phyloP scores from a whole-genome alignment of 1,140 invertebrate genomes.

The Tetragnatha versicolor region DNA sequence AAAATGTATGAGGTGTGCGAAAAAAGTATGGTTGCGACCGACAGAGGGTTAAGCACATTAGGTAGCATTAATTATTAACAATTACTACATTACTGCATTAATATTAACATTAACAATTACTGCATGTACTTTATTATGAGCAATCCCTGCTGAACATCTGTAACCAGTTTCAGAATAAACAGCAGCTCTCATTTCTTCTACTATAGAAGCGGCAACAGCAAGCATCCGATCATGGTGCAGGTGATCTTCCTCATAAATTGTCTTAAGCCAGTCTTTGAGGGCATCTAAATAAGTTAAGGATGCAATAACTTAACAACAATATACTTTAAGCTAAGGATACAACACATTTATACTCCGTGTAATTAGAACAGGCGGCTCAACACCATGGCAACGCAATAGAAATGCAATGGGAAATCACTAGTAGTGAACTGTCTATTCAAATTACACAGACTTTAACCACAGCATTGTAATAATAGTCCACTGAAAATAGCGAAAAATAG shows the following conservation, averaged over 20 bases:
- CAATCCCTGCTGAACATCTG: slow-evolving; percentile 93
- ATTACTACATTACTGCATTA: slow-evolving; percentile 27
- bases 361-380: neutral
- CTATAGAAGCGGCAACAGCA: slow-evolving; percentile 79
- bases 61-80: neutral
- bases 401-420: neutral
- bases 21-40: neutral
- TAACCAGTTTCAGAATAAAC: slow-evolving; percentile 86
- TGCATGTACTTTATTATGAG: slow-evolving; percentile 85
- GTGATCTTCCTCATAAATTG: slow-evolving; percentile 49
- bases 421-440: neutral
- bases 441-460: neutral
- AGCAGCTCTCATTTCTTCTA: slow-evolving; percentile 83
- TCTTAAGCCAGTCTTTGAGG: slow-evolving; percentile 35
- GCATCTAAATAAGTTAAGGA: neutral
- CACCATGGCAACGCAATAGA: neutral
- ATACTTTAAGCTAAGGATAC: neutral
- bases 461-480: too few species aligned
- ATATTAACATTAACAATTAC: neutral
- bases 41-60: neutral
- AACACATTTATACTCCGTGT: neutral
- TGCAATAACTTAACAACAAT: neutral
- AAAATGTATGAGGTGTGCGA: neutral
- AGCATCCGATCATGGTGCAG: slow-evolving; percentile 68
- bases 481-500: too few species aligned